Conservation (phyloP, 1,140 invertebrate species). For the Caenorhabditis brenneri region DNA sequence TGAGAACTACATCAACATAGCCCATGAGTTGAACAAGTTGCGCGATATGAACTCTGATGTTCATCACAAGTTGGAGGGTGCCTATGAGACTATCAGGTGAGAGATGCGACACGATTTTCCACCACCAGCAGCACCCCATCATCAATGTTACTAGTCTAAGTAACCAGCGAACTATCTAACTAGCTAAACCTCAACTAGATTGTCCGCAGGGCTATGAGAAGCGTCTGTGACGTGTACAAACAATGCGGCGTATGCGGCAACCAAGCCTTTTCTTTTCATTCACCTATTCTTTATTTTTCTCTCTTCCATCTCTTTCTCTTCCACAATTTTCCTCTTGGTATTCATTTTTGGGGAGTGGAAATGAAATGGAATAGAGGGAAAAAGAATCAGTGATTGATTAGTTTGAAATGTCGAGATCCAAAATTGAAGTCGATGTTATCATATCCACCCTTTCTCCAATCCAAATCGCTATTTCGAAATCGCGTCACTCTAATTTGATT, state of each 20-base stretch:
- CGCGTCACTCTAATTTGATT: constrained; percentile 34
- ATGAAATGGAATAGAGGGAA: not conserved
- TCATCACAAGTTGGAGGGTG: constrained; percentile 77
- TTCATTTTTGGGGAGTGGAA: not conserved
- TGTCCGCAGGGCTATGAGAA: not conserved
- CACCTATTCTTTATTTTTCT: too few species aligned
- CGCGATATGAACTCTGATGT: constrained; percentile 71
- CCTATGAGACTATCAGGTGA: constrained; percentile 80
- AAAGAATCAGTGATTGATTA: constrained; percentile 6
- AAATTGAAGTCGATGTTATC: constrained; percentile 10
- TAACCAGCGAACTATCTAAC: constrained; percentile 73
- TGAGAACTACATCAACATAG: constrained; percentile 73
- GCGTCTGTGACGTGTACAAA: constrained; percentile 35
- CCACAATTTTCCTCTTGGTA: not conserved
- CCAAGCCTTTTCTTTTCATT: constrained; percentile 5
- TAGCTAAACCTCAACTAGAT: constrained; percentile 46
- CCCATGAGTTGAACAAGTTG: constrained; percentile 66
- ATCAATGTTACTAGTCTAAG: not conserved
- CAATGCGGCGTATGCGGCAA: not conserved
- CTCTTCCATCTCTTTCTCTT: not conserved
- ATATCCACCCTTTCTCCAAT: not conserved
- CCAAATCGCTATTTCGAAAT: constrained; percentile 26
- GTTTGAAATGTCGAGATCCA: not conserved
- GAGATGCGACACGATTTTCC: not conserved
- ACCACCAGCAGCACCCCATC: not conserved